Base-by-base conservation (phyloP, 1,140 invertebrate species). In the Zaprionus gabonicus region DNA sequence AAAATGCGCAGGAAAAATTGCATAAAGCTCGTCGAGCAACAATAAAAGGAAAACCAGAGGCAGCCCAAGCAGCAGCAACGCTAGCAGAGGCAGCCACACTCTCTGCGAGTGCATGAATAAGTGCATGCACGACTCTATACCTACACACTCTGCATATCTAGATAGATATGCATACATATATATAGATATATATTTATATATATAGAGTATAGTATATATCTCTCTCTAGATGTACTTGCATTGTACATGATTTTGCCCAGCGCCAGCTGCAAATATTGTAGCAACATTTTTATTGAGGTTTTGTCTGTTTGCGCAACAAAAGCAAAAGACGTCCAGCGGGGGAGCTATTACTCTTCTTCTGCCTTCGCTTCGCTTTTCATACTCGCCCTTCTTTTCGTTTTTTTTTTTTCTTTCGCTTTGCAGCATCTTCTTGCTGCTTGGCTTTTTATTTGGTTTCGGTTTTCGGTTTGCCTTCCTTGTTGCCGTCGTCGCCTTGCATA, bases 281-380 rank as follows among this genome's bases (percentile, higher is more conserved):
- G 85, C 75, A 88, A 88, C 78, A 90, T 88, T 88, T 90, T 88
- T 88, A 87, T 87, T 88, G 84, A 87, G 83, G 84, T 88, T 88
- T 90, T 88, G 81, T 87, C 71, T 90, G 84, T 87, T 87, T 88
- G 85, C 76, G 51, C 85, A 88, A 88, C 78, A 90, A 90, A 81
- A 84, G 78, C 83, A 34, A 80, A 72, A 63, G 75, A 66, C 51
- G 46, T 64, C 27, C 57, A 60, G 62, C 68, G 63, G 34, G 67
- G 65, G 60, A 68, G 17, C 73, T 60, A 65, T 72, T 67, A 63
- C 67, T 68, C 68, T 64, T 67, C 51, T 66, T 81, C 67, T 70
- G 70, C 64, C 67, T 41, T 58, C 49, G 58, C 34, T 25, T 62
- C 2, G 38, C 23, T 56, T 60, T 44, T 27, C 23, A 28, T 60